Evolutionary conservation across 1,140 invertebrate genomes (phyloP).

Genomic region (Ceratoteleas bidentatus): DNA sequence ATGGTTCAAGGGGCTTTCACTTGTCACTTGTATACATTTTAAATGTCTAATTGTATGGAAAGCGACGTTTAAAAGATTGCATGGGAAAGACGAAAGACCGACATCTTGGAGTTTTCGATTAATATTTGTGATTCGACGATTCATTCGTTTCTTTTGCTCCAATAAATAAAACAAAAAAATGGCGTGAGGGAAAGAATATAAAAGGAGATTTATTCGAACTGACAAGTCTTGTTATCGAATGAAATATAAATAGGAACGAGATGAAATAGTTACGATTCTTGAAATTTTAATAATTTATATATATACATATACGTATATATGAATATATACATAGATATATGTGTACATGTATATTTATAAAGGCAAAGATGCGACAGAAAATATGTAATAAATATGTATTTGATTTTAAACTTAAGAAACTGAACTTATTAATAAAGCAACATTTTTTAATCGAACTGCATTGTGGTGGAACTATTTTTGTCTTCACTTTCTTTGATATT

Average conservation of each 20-base stretch:
- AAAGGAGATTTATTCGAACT: constrained; percentile 50
- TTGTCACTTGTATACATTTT: constrained; percentile 20
- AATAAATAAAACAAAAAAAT: constrained; percentile 29
- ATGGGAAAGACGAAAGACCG: too few relatives aligned
- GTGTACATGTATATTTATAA: constrained; percentile 62
- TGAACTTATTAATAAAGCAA: constrained; percentile 64
- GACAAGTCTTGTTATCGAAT: constrained; percentile 60
- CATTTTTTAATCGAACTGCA: constrained; percentile 64
- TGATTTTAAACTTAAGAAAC: constrained; percentile 59
- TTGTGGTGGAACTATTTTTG: too few relatives aligned
- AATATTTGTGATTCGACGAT: constrained; percentile 36
- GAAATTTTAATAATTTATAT: constrained; percentile 64
- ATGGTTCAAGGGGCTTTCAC: constrained; percentile 20
- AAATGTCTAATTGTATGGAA: constrained; percentile 19
- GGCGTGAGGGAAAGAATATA: constrained; percentile 34
- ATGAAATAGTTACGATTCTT: constrained; percentile 62
- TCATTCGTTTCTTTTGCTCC: constrained; percentile 39
- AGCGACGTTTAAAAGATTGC: constrained; percentile 14
- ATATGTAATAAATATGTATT: constrained; percentile 62
- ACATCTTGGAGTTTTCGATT: neutral
- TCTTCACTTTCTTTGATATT: too few relatives aligned
- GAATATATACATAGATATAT: constrained; percentile 34
- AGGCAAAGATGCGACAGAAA: constrained; percentile 43
- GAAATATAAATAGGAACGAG: constrained; percentile 55
- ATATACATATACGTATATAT: constrained; percentile 42